phyloP scores from a whole-genome alignment of 1,140 invertebrate genomes.

The roundworm (Caenorhabditis elegans) region WBcel235 BX284604.4:13247001-13247500 shows the following conservation, averaged over 20 bases:
- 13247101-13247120: not conserved
- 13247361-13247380: not conserved
- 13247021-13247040: not conserved
- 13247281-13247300: not conserved
- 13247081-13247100: not conserved
- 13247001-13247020: too few species aligned
- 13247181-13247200: too few species aligned
- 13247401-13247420: not conserved
- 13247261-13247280: not conserved
- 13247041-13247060: not conserved
- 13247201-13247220: too few species aligned
- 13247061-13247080: too few species aligned
- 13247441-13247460: not conserved
- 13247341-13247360: not conserved
- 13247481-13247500: too few species aligned
- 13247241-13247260: too few species aligned
- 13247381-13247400: slow-evolving; percentile 1
- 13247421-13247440: not conserved
- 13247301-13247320: not conserved
- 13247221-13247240: too few species aligned
- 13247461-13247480: too few species aligned
- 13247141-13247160: too few species aligned
- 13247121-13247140: too few species aligned
- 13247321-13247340: not conserved
- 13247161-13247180: too few species aligned